These are phyloP conservation scores for Episyrphus balteatus DNA, from an alignment of 1,140 invertebrate species.

Conservation along the genomic window DNA sequence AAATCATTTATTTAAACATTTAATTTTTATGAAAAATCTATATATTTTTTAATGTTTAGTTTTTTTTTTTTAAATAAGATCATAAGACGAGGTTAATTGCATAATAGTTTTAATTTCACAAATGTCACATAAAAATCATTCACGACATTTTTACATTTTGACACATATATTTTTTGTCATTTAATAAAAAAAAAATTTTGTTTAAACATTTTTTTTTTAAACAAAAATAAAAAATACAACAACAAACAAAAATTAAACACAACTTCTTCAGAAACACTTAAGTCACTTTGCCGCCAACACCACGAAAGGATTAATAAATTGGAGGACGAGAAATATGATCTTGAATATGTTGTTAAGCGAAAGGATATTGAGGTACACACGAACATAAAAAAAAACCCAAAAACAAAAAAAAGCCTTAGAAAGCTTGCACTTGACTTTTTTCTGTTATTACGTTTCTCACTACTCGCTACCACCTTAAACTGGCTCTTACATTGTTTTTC, in stretches of 20 bases:
- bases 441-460: no score
- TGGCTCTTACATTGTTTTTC: no score
- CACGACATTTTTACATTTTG: neutral
- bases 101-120: conserved; percentile 12
- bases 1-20: neutral
- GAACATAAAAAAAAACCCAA: no score
- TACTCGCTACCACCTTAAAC: no score
- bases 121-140: neutral
- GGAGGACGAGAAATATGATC: conserved; percentile 95
- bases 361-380: conserved; percentile 89
- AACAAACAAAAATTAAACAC: neutral
- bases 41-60: neutral
- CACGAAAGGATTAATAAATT: conserved; percentile 75
- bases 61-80: conserved; percentile 7
- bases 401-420: no score
- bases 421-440: no score
- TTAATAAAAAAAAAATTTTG: neutral
- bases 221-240: neutral
- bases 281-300: conserved; percentile 74
- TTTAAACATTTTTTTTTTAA: conserved; percentile 3
- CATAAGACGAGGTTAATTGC: neutral
- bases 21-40: neutral
- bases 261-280: conserved; percentile 53
- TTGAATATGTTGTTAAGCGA: conserved; percentile 93
- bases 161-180: neutral